These are phyloP conservation scores for Mizuhopecten yessoensis DNA, from an alignment of 1,140 invertebrate genomes.

Conservation along the genomic window DNA sequence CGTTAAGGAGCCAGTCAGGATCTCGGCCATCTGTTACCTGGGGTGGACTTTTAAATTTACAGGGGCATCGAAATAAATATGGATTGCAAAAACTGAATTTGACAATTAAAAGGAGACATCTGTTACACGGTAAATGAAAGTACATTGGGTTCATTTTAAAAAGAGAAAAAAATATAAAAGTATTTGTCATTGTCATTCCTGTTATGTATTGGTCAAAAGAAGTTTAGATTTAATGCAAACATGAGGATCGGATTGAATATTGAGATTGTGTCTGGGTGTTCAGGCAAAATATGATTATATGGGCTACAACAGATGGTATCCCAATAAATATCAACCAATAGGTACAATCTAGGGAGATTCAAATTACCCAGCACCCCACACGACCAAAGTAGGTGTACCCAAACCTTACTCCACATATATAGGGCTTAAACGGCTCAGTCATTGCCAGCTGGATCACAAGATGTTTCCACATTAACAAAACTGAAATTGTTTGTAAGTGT, in stretches of 20 bases:
- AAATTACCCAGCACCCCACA: neutral
- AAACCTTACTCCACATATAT: neutral
- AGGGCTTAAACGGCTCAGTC: neutral
- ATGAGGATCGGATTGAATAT: neutral
- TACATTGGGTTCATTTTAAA: conserved; percentile 14
- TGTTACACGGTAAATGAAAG: neutral
- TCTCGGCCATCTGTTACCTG: neutral
- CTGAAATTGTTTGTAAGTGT: too few relatives aligned
- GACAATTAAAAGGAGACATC: conserved; percentile 9
- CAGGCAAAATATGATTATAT: neutral
- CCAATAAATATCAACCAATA: neutral
- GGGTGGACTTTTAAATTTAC: neutral
- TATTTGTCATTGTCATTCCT: neutral
- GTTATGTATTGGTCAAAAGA: neutral
- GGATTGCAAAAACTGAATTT: neutral
- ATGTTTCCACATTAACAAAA: neutral
- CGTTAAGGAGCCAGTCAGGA: neutral
- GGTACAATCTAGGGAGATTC: neutral
- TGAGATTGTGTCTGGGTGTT: neutral
- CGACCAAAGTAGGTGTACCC: neutral
- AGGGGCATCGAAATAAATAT: neutral
- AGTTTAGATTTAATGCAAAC: neutral
- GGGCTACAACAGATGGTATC: neutral
- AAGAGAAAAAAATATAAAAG: neutral
- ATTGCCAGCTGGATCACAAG: neutral